A percentile compares a stretch with the other conserved stretches of the same genome.
These are phyloP conservation scores for Simalia tracyae DNA, from an alignment of 2,797 vertebrate species.

Conservation along the genomic window DNA sequence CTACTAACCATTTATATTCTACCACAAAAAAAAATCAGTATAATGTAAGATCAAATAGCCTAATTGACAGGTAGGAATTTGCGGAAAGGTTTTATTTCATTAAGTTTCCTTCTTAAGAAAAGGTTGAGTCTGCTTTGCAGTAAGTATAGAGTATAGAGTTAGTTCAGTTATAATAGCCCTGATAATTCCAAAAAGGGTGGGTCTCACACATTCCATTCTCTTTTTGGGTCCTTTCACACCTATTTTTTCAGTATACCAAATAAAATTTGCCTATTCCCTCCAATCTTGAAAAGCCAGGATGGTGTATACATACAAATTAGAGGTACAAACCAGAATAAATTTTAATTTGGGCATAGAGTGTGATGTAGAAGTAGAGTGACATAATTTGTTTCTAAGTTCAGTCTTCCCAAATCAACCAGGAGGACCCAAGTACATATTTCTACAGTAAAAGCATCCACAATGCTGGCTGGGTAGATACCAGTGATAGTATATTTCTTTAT, in stretches of 20 bases:
- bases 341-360: neutral
- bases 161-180: neutral
- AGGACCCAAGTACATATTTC: neutral
- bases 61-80: neutral
- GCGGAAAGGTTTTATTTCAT: neutral
- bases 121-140: neutral
- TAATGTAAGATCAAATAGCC: conserved; percentile 3
- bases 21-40: rapidly evolving
- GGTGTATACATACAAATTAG: neutral
- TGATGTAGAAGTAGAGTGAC: neutral
- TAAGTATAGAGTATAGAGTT: neutral
- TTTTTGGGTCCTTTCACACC: neutral
- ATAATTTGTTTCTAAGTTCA: neutral
- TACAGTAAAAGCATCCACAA: neutral
- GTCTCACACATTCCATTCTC: neutral
- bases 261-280: neutral
- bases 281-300: neutral
- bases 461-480: neutral
- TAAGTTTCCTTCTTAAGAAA: neutral
- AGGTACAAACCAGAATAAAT: neutral
- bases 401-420: neutral
- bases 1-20: conserved; percentile 11
- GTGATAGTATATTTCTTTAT: neutral
- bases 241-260: neutral
- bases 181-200: neutral